A percentile compares a stretch with the other conserved stretches of the same genome.
These are phyloP conservation scores for Drosophila leonis DNA, from an alignment of 2,888 invertebrate species.

Conservation along the genomic window DNA sequence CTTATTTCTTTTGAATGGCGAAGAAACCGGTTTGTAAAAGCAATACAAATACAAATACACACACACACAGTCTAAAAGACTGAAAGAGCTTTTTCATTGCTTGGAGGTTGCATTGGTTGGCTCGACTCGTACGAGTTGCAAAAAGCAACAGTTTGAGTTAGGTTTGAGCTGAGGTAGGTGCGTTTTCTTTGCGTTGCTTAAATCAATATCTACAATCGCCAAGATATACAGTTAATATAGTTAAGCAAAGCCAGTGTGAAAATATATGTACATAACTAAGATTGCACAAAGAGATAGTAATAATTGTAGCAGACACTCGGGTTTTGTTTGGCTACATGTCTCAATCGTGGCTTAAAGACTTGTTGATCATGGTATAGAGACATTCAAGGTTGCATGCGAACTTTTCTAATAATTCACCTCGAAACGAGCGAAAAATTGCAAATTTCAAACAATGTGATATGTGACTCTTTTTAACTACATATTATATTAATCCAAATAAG, in stretches of 20 bases:
- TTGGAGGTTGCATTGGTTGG: conserved; percentile 28
- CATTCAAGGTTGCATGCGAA: conserved; percentile 40
- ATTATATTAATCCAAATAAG: neutral
- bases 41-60: conserved; percentile 6
- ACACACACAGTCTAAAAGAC: conserved; percentile 13
- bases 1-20: conserved; percentile 38
- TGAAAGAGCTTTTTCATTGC: conserved; percentile 48
- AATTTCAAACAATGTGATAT: neutral
- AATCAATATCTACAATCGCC: conserved; percentile 3
- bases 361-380: conserved; percentile 1
- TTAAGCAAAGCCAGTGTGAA: conserved; percentile 9
- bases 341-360: neutral
- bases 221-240: neutral
- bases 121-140: conserved; percentile 26
- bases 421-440: conserved; percentile 1
- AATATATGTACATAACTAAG: neutral
- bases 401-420: conserved; percentile 23
- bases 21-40: conserved; percentile 53
- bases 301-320: neutral
- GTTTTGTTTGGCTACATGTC: neutral
- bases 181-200: conserved; percentile 7
- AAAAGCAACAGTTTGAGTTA: conserved; percentile 41
- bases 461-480: neutral
- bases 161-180: conserved; percentile 42
- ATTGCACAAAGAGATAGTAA: neutral